Evolutionary conservation across 2,888 invertebrate species (phyloP).

Genomic region (Protula sp.): DNA sequence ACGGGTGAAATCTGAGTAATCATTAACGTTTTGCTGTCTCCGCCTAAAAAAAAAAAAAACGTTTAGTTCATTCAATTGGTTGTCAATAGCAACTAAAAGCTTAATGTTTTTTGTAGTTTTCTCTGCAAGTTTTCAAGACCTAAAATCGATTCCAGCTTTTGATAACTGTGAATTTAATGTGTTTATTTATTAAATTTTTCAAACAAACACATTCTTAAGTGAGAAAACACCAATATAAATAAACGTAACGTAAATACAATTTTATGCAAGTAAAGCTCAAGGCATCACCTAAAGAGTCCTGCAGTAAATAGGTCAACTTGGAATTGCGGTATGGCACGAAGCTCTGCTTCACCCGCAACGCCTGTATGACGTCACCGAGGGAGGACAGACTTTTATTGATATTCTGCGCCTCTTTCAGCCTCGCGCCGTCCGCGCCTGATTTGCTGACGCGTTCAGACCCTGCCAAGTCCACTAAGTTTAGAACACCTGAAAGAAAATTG

Average conservation of each 20-base stretch:
- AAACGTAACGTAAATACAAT: too few species aligned
- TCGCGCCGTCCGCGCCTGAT: slow-evolving; percentile 56
- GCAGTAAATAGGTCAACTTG: slow-evolving; percentile 58
- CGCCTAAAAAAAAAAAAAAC: slow-evolving; percentile 42
- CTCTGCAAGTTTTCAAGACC: too few species aligned
- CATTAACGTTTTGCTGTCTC: slow-evolving; percentile 59
- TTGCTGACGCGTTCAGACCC: slow-evolving; percentile 57
- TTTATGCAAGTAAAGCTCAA: too few species aligned
- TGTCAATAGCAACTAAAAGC: too few species aligned
- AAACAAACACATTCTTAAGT: too few species aligned
- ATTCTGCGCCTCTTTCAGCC: slow-evolving; percentile 58
- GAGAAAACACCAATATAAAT: too few species aligned
- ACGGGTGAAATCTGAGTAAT: slow-evolving; percentile 58
- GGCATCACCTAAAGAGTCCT: slow-evolving; percentile 58
- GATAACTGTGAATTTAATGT: too few species aligned
- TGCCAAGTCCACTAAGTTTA: slow-evolving; percentile 57
- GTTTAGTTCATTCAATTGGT: too few species aligned
- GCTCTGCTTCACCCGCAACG: slow-evolving; percentile 56
- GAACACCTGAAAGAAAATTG: slow-evolving; percentile 39
- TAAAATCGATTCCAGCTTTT: too few species aligned
- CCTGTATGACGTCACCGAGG: slow-evolving; percentile 58
- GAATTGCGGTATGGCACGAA: slow-evolving; percentile 59
- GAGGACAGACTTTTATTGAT: slow-evolving; percentile 59
- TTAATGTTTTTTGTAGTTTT: too few species aligned
- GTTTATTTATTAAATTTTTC: too few species aligned